Evolutionary conservation across 1,140 invertebrate genomes (phyloP).

Genomic region (Lordiphosa collinella): DNA sequence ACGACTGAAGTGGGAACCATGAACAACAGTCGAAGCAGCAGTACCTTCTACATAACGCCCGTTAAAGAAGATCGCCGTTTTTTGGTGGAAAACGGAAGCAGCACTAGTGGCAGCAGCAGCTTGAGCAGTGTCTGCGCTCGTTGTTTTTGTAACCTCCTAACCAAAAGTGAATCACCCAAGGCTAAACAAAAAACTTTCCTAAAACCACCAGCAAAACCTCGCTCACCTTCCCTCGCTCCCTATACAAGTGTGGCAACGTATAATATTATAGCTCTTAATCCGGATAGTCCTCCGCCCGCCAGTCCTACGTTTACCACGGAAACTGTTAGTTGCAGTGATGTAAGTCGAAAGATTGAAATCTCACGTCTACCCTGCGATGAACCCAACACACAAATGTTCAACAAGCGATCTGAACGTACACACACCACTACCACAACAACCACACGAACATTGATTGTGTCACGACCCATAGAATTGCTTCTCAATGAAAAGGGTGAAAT

Average conservation of each 20-base stretch:
- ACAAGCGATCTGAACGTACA: slow-evolving; percentile 45
- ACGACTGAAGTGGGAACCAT: neutral
- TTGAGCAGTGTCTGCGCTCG: slow-evolving; percentile 48
- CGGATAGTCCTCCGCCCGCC: slow-evolving; percentile 46
- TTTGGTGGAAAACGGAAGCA: slow-evolving; percentile 21
- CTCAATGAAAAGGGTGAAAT: slow-evolving; percentile 68
- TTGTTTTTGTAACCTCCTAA: slow-evolving; percentile 58
- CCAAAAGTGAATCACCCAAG: slow-evolving; percentile 18
- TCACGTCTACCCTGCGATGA: slow-evolving; percentile 44
- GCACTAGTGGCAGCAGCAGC: slow-evolving; percentile 18
- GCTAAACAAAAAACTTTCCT: neutral
- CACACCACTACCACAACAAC: slow-evolving; percentile 60
- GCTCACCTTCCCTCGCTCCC: slow-evolving; percentile 55
- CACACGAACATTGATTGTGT: slow-evolving; percentile 55
- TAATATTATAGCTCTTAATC: slow-evolving; percentile 30
- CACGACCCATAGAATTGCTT: slow-evolving; percentile 65
- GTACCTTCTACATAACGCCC: slow-evolving; percentile 45
- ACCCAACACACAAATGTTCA: slow-evolving; percentile 26
- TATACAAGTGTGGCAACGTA: slow-evolving; percentile 57
- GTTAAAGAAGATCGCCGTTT: slow-evolving; percentile 45
- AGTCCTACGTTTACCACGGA: slow-evolving; percentile 56
- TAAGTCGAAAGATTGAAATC: slow-evolving; percentile 40
- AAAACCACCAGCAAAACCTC: slow-evolving; percentile 24
- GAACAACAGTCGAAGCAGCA: slow-evolving; percentile 40
- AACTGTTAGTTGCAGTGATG: slow-evolving; percentile 40